Conservation (phyloP, 2,888 invertebrate species). For the Archaeoteleia sp. region DNA sequence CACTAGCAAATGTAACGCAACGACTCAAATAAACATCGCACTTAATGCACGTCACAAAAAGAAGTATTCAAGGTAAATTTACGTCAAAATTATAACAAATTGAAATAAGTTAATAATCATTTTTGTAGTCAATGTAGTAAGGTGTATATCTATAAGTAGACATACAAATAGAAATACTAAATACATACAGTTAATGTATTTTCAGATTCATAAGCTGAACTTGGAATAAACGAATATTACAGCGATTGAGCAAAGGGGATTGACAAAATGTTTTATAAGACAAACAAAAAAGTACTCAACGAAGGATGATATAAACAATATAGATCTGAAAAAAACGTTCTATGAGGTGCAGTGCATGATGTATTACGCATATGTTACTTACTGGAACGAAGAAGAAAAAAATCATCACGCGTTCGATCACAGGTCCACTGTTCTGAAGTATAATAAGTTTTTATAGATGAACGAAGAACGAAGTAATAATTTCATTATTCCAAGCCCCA, state of each 20-base stretch:
- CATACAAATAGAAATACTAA: no score
- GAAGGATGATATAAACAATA: conserved; percentile 9
- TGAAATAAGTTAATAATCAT: no score
- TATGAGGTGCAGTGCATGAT: conserved; percentile 12
- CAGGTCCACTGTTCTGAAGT: conserved; percentile 9
- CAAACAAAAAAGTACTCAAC: conserved; percentile 17
- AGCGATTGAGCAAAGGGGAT: conserved; percentile 10
- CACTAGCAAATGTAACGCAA: conserved; percentile 96
- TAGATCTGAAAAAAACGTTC: conserved; percentile 18
- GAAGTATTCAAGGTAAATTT: conserved; percentile 20
- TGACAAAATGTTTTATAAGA: conserved; percentile 4
- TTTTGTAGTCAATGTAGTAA: no score
- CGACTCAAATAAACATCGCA: conserved; percentile 83
- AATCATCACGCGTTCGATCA: conserved; percentile 6
- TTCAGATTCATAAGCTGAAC: conserved; percentile 17
- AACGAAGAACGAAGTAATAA: conserved; percentile 18
- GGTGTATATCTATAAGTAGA: no score
- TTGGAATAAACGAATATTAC: conserved; percentile 29
- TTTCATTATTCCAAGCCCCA: conserved; percentile 35
- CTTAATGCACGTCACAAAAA: conserved; percentile 30
- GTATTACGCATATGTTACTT: not conserved
- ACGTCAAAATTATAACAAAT: no score
- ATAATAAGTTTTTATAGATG: conserved; percentile 12
- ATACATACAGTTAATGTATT: not conserved
- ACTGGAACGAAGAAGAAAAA: not conserved